These are phyloP conservation scores for Wasmannia auropunctata DNA, from an alignment of 1,140 invertebrate species.

Conservation along the genomic window DNA sequence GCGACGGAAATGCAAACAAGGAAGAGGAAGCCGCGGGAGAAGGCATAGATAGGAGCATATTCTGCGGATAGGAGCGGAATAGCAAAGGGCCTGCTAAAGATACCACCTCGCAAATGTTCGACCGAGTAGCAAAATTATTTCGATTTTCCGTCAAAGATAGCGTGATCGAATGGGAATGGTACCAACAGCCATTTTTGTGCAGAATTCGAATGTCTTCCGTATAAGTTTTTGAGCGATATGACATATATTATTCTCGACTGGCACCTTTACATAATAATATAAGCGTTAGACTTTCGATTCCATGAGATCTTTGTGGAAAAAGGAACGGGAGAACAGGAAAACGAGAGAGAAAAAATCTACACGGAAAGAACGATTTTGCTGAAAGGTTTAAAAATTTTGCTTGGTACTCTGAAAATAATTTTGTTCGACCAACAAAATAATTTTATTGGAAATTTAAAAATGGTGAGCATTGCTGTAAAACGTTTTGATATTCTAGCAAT, in stretches of 20 bases:
- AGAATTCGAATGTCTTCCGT: neutral
- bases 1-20: slow-evolving; percentile 13
- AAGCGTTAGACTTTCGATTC: neutral
- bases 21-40: neutral
- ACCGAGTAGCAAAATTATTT: neutral
- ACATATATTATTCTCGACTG: neutral
- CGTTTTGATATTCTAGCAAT: too few species aligned
- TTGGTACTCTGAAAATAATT: too few species aligned
- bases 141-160: neutral
- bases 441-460: too few species aligned
- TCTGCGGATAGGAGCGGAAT: slow-evolving; percentile 46
- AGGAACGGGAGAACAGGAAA: too few species aligned
- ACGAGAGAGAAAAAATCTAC: too few species aligned
- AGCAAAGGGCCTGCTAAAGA: neutral
- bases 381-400: too few species aligned
- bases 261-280: neutral
- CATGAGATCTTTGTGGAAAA: neutral
- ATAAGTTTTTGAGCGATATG: neutral
- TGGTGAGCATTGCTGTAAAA: too few species aligned
- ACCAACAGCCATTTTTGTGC: neutral
- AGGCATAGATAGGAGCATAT: slow-evolving; percentile 9
- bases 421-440: too few species aligned
- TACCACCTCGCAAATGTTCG: neutral
- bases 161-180: neutral
- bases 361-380: too few species aligned